phyloP scores from a whole-genome alignment of 2,888 invertebrate genomes.

The Orchesellides sinensis region DNA sequence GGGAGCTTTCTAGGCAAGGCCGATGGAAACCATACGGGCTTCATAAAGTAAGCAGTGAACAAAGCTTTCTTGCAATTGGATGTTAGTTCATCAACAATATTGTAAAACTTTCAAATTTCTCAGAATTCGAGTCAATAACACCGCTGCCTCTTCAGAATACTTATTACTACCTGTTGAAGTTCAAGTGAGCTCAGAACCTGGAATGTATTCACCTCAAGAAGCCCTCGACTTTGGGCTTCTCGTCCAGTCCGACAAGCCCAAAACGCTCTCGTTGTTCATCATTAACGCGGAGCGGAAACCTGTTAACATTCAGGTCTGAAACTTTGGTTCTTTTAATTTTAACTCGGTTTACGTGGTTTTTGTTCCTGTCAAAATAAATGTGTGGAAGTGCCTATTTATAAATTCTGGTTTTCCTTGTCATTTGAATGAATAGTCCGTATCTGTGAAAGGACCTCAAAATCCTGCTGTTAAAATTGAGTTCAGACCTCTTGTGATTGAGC shows the following conservation, averaged over 20 bases:
- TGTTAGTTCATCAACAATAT: too few species aligned
- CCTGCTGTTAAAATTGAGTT: constrained; percentile 83
- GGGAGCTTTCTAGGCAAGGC: constrained; percentile 87
- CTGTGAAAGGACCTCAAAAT: constrained; percentile 72
- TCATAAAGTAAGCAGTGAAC: constrained; percentile 81
- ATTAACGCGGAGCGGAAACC: constrained; percentile 84
- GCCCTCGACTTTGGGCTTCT: constrained; percentile 90
- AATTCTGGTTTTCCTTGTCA: too few species aligned
- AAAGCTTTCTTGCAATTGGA: background rate
- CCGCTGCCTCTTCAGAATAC: constrained; percentile 79
- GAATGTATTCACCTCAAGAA: constrained; percentile 87
- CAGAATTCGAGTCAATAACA: constrained; percentile 85
- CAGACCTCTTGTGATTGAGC: constrained; percentile 82
- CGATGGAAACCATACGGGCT: constrained; percentile 90
- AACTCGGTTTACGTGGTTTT: background rate
- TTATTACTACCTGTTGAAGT: constrained; percentile 91
- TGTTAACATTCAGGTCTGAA: constrained; percentile 81
- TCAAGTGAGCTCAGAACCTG: constrained; percentile 84
- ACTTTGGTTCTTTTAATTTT: too few species aligned
- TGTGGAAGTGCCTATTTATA: background rate
- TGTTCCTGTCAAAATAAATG: background rate
- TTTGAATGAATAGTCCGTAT: constrained; percentile 75
- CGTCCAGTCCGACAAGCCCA: constrained; percentile 84
- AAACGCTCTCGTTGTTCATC: constrained; percentile 82
- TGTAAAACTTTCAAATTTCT: too few species aligned